phyloP scores from a whole-genome alignment of 2,888 invertebrate genomes.

The Lepetodrilus schrolli region DNA sequence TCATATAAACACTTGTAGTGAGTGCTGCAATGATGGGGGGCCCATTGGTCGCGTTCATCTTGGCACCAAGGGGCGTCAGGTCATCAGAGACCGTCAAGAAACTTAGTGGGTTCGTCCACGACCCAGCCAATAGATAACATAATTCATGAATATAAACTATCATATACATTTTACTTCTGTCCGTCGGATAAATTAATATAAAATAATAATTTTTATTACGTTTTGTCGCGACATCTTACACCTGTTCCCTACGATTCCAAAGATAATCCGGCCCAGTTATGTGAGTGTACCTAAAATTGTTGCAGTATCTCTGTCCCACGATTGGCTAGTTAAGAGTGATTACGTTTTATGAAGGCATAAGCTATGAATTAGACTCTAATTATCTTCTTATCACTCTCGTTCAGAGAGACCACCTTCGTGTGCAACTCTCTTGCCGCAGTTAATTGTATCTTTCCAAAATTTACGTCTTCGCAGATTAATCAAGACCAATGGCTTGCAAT shows the following conservation, averaged over 20 bases:
- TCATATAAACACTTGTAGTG: slow-evolving; percentile 24
- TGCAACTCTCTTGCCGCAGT: slow-evolving; percentile 5
- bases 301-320: not conserved
- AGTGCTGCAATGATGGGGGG: slow-evolving; percentile 6
- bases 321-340: slow-evolving; percentile 15
- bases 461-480: slow-evolving; percentile 7
- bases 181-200: too few species aligned
- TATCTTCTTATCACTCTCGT: slow-evolving; percentile 14
- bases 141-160: too few species aligned
- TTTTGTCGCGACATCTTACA: too few species aligned
- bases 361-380: slow-evolving; percentile 32
- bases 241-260: too few species aligned
- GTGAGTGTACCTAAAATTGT: slow-evolving; percentile 20
- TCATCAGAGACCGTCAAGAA: not conserved
- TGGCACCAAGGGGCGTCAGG: slow-evolving; percentile 20
- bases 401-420: slow-evolving; percentile 17
- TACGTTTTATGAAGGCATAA: slow-evolving; percentile 32
- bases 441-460: slow-evolving; percentile 23
- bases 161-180: too few species aligned
- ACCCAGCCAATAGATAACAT: not conserved
- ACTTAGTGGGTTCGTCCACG: too few species aligned
- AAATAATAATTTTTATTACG: too few species aligned
- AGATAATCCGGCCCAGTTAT: not conserved
- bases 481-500: not conserved
- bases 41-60: slow-evolving; percentile 6